Evolutionary conservation across 2,797 vertebrate species (phyloP).

Genomic region (Anniella stebbinsi): DNA sequence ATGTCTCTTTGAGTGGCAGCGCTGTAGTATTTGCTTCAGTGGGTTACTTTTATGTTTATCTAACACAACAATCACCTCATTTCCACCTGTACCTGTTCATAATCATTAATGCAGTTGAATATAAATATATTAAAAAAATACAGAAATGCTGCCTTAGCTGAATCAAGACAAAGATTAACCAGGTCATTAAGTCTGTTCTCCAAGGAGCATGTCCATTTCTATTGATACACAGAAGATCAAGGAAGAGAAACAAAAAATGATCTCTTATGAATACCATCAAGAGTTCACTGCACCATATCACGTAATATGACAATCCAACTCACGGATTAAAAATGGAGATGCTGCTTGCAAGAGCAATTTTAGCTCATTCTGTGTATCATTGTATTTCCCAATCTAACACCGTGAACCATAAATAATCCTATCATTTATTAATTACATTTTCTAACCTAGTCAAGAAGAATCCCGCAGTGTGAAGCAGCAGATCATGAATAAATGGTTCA

Average conservation of each 20-base stretch:
- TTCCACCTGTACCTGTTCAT: slow-evolving; percentile 15
- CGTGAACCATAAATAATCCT: slow-evolving; percentile 85
- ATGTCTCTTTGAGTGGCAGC: slow-evolving; percentile 35
- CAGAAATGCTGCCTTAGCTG: slow-evolving; percentile 40
- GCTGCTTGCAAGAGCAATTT: slow-evolving; percentile 69
- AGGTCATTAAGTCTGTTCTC: slow-evolving; percentile 52
- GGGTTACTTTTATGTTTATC: slow-evolving; percentile 29
- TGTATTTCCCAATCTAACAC: slow-evolving; percentile 80
- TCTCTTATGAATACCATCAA: slow-evolving; percentile 63
- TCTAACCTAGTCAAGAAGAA: slow-evolving; percentile 81
- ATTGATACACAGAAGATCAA: slow-evolving; percentile 45
- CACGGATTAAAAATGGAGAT: slow-evolving; percentile 73
- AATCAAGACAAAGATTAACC: slow-evolving; percentile 50
- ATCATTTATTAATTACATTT: slow-evolving; percentile 85
- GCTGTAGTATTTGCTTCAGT: slow-evolving; percentile 10
- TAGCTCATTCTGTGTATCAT: slow-evolving; percentile 75
- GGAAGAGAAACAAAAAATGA: slow-evolving; percentile 55
- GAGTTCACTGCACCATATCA: slow-evolving; percentile 66
- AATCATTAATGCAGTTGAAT: slow-evolving; percentile 10
- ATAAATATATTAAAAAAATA: slow-evolving; percentile 10
- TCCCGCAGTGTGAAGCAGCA: slow-evolving; percentile 76
- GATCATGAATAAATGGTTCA: slow-evolving; percentile 81
- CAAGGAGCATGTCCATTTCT: slow-evolving; percentile 67
- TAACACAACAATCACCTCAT: slow-evolving; percentile 45
- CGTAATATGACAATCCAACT: slow-evolving; percentile 69